Base-by-base conservation (phyloP, 2,113 vertebrate species). In the Caranx melampygus region DNA sequence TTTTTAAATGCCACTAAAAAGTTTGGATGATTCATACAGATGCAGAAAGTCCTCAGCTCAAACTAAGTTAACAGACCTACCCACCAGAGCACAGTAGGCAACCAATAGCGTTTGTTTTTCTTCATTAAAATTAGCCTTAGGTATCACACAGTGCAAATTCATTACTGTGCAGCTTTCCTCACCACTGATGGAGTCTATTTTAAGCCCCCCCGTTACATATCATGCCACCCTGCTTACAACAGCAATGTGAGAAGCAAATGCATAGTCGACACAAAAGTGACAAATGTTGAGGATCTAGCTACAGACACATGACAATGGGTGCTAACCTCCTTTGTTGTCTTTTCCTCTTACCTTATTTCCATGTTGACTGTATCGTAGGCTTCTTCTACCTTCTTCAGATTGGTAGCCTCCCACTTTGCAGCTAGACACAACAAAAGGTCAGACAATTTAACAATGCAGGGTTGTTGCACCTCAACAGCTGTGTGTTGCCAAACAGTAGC, bases 261-360 rank as follows among this genome's bases (percentile, higher is more conserved):
- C 70, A 54, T 61, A 6, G 62, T 73, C 26, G 0, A 58, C 40
- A 72, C 18, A 18, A 61, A 68, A 68, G 59, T 55, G 57, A 12
- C 70, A 68, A 82, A 78, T 49, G 45, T 58, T 67, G 33, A 74
- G 15, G 63, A 34, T 78, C 77, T 54, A 71, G 49, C 72, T 21
- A 31, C 49, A 81, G 58, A 65, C 33, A 47, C 12, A 49, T 33
- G 62, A 55, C 76, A 63, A 55, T 40, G 55, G 20, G 18, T 21
- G 67, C 73, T 13, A 74, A 74, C 60, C 57, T 70, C 31, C 72
- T 63, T 59, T 68, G 35, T 68, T 66, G 20, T 57, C 15, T 33
- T 64, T 65, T 40, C 26, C 87, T 87, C 87, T 87, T 78, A 94
- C 93, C 93, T 93, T 82, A 94, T 93, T 89, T 94, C 93, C 80